phyloP scores from a whole-genome alignment of 2,113 vertebrate genomes.

The Nibea coibor region DNA sequence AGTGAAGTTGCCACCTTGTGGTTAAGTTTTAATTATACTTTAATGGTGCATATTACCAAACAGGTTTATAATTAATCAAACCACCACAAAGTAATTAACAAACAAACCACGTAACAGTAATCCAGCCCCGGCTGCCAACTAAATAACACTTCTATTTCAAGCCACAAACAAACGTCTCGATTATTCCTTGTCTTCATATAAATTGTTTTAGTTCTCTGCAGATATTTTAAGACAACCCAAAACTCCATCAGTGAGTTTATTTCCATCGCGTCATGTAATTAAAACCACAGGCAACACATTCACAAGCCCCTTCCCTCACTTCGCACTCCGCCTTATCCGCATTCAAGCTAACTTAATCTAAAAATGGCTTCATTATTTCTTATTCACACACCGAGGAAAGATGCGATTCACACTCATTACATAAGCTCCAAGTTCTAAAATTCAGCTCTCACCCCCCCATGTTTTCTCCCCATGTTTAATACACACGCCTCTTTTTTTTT shows the following conservation, averaged over 20 bases:
- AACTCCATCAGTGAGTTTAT: slow-evolving; percentile 5
- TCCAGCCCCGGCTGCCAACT: background rate
- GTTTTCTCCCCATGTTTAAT: slow-evolving; percentile 44
- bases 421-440: slow-evolving; percentile 58
- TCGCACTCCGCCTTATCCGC: slow-evolving; percentile 12
- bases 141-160: background rate
- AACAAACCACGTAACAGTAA: background rate
- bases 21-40: background rate
- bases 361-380: slow-evolving; percentile 68
- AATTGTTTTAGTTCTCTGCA: background rate
- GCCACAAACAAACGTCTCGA: background rate
- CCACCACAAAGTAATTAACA: background rate
- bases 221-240: background rate
- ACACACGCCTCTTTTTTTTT: background rate
- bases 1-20: background rate
- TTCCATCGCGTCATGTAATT: slow-evolving; percentile 19
- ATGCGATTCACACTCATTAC: slow-evolving; percentile 62
- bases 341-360: slow-evolving; percentile 51
- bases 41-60: background rate
- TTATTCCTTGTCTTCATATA: background rate
- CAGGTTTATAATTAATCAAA: slow-evolving; percentile 18
- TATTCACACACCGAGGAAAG: slow-evolving; percentile 53
- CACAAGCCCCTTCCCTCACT: slow-evolving; percentile 9
- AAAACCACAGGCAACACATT: slow-evolving; percentile 22
- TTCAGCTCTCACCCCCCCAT: slow-evolving; percentile 3